These are phyloP conservation scores for Cyprinus carpio DNA, from an alignment of 2,113 vertebrate species.

Conservation along the genomic window DNA sequence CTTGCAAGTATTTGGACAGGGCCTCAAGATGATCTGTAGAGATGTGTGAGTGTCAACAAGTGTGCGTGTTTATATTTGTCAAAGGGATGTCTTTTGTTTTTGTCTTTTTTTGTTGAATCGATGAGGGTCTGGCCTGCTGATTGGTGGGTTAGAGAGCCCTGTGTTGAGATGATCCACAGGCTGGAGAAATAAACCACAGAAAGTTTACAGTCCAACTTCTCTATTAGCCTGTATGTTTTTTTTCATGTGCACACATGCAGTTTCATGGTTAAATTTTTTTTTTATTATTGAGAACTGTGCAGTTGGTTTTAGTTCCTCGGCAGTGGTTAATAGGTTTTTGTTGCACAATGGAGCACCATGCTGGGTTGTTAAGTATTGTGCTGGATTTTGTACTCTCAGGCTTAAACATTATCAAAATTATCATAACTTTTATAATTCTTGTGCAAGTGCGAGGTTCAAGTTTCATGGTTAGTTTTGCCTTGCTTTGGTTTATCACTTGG, in stretches of 20 bases:
- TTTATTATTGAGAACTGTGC: not conserved
- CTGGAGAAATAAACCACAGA: constrained; percentile 59
- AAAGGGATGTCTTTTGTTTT: constrained; percentile 46
- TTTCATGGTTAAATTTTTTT: not conserved
- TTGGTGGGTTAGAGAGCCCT: constrained; percentile 42
- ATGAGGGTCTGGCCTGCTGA: constrained; percentile 49
- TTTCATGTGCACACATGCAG: constrained; percentile 38
- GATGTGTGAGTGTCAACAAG: constrained; percentile 8
- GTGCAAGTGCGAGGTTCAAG: not conserved
- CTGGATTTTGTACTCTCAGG: not conserved
- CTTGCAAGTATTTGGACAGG: constrained; percentile 38
- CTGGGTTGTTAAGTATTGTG: not conserved
- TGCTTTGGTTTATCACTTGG: not conserved
- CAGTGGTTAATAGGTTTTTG: not conserved
- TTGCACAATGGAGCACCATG: not conserved
- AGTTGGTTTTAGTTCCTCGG: not conserved
- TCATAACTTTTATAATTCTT: not conserved
- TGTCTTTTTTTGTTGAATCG: constrained; percentile 32
- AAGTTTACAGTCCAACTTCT: constrained; percentile 54
- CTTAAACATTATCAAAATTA: not conserved
- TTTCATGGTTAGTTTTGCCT: not conserved
- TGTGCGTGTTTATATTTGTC: constrained; percentile 49
- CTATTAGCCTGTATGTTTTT: not conserved
- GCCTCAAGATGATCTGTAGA: not conserved
- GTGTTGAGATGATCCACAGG: constrained; percentile 53